A percentile compares a stretch with the other conserved stretches of the same genome.
phyloP scores from a whole-genome alignment of 2,888 invertebrate genomes.

The Caenorhabditis becei region DNA sequence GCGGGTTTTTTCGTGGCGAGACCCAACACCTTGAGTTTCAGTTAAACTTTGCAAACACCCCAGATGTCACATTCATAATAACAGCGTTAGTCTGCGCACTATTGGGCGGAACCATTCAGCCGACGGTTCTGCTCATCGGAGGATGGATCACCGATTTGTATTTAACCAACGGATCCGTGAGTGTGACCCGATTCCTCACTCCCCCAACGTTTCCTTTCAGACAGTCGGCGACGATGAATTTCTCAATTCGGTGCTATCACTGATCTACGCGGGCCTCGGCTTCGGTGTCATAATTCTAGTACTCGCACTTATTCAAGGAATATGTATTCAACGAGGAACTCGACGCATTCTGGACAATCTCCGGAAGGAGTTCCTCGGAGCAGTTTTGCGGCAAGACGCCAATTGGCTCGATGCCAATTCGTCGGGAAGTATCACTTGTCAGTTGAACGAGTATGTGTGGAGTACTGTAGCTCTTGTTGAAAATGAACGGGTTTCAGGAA shows the following conservation, averaged over 20 bases:
- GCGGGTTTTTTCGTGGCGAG: not conserved
- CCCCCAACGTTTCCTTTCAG: slow-evolving; percentile 17
- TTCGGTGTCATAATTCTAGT: slow-evolving; percentile 51
- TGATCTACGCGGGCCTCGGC: slow-evolving; percentile 48
- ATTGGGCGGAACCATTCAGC: slow-evolving; percentile 64
- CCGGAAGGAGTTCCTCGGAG: slow-evolving; percentile 60
- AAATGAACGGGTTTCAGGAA: slow-evolving; percentile 46
- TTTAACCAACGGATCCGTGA: slow-evolving; percentile 53
- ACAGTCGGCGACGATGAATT: slow-evolving; percentile 50
- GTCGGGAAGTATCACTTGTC: slow-evolving; percentile 66
- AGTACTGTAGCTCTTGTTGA: not conserved
- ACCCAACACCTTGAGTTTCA: not conserved
- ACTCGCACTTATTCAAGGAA: slow-evolving; percentile 55
- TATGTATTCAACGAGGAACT: slow-evolving; percentile 58
- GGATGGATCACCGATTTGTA: slow-evolving; percentile 66
- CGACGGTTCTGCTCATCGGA: slow-evolving; percentile 64
- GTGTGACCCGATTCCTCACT: too few species aligned
- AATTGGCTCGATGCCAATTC: slow-evolving; percentile 62
- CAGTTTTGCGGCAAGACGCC: slow-evolving; percentile 68
- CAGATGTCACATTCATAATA: slow-evolving; percentile 44
- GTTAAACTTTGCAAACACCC: slow-evolving; percentile 36
- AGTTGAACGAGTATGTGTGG: slow-evolving; percentile 67
- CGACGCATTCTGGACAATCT: slow-evolving; percentile 41
- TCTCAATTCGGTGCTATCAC: slow-evolving; percentile 28
- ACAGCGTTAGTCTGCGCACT: slow-evolving; percentile 62